Base-by-base conservation (phyloP, 2,113 vertebrate genomes). In the Loxodonta africana region DNA sequence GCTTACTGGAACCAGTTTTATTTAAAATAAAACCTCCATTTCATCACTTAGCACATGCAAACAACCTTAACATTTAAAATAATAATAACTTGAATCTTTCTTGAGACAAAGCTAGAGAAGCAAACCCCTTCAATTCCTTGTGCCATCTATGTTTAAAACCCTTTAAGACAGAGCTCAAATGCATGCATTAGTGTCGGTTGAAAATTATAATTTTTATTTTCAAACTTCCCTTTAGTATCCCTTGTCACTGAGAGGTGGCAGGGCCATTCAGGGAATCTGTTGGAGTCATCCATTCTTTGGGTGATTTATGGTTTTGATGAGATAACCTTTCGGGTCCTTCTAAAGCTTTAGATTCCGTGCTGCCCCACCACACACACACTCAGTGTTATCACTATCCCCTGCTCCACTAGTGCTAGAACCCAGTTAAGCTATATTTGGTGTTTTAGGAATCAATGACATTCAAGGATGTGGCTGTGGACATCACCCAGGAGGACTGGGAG, bases 401-500 rank as follows among this genome's bases (percentile, higher is more conserved):
- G 62, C 82, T 18, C 88, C 63, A 15, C 7, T 69, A 51, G 62
- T 89, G 93, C 74, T 84, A 93, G 53, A 86, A n/a, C 33, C 3
- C 15, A 82, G 44, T 71, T 74, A 60, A 83, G 53, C 90, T 91
- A 62, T 46, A 30, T 96, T 96, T 92, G 37, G 46, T 88, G 37
- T 97, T 96, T 92, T 93, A 98, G 97, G 96, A 98, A 71, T 95
- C 96, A 3, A 21, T 98, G 94, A 97, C 96, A 48, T 98, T 98
- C 95, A 94, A 28, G 84, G 97, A 98, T 88, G 97, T 98, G 88
- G 98, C 98, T 25, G 96, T 98, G 80, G 95, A 98, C 67, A 97
- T 98, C 86, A 97, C 98, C 67, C 94, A 84, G 80, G 97, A 98
- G 83, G 98, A 98, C 96, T 98, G 98, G 98, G 96, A 96, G 71